Conservation (phyloP, 2,797 vertebrate species). For the Paguma larvata region DNA sequence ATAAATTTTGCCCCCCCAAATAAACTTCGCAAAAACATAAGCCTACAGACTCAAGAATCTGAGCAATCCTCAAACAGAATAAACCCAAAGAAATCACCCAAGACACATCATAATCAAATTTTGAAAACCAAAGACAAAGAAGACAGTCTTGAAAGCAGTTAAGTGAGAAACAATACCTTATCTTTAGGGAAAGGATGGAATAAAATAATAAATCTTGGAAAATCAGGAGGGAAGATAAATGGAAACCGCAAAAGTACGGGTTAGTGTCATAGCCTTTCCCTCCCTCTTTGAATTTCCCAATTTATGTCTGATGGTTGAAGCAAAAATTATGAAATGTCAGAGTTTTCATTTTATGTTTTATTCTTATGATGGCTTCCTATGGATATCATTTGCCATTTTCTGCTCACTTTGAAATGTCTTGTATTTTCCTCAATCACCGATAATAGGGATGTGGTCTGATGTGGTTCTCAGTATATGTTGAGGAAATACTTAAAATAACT, state of each 20-base stretch:
- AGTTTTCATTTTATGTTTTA: not conserved
- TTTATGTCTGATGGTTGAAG: slow-evolving; percentile 26
- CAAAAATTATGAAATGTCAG: not conserved
- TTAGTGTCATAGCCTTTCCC: not conserved
- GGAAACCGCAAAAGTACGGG: not conserved
- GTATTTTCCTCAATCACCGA: not conserved
- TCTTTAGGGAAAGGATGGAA: not conserved
- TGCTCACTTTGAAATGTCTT: slow-evolving; percentile 18
- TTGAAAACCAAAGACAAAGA: slow-evolving; percentile 42
- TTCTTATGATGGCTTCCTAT: not conserved
- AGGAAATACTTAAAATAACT: slow-evolving; percentile 32
- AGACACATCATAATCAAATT: not conserved
- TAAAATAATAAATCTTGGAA: slow-evolving; percentile 33
- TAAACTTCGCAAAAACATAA: not conserved
- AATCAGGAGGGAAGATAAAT: not conserved
- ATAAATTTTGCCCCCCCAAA: not conserved
- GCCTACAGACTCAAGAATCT: not conserved
- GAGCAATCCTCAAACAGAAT: not conserved
- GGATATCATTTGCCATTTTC: not conserved
- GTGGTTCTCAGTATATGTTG: not conserved
- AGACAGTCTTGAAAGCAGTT: not conserved
- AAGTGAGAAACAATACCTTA: not conserved
- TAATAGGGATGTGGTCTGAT: not conserved
- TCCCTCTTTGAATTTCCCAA: not conserved
- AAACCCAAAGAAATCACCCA: not conserved